Evolutionary conservation across 2,113 vertebrate species (phyloP).

Genomic region (Aspidoscelis tigris): DNA sequence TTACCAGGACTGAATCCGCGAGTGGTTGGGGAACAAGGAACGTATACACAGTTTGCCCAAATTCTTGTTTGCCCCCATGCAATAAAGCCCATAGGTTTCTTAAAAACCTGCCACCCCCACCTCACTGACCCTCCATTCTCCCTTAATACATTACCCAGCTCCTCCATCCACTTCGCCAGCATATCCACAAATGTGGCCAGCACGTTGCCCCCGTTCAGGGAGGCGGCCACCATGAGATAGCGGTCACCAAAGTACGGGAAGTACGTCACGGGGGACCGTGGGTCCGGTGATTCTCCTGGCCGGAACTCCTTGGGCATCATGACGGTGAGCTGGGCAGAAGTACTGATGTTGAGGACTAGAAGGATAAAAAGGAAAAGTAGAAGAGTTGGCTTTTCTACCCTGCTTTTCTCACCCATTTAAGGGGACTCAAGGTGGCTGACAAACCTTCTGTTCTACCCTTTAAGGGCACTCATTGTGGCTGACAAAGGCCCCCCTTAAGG

Average conservation of each 20-base stretch:
- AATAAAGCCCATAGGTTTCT: no score
- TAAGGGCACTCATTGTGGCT: no score
- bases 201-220: slow-evolving; percentile 93
- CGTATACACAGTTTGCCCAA: no score
- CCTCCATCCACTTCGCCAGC: slow-evolving; percentile 86
- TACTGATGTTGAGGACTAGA: slow-evolving; percentile 93
- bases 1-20: no score
- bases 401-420: no score
- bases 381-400: background rate
- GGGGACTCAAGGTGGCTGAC: no score
- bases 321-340: slow-evolving; percentile 90
- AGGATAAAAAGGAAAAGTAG: background rate
- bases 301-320: slow-evolving; percentile 86
- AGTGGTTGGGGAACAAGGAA: no score
- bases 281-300: slow-evolving; percentile 78
- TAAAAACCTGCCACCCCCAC: no score
- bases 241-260: slow-evolving; percentile 87
- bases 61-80: no score
- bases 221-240: slow-evolving; percentile 92
- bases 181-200: slow-evolving; percentile 87
- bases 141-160: slow-evolving; percentile 79
- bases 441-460: no score
- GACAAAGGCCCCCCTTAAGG: no score
- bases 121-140: background rate
- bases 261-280: slow-evolving; percentile 80